Evolutionary conservation across 2,113 vertebrate genomes (phyloP).

Genomic region (Onychostoma macrolepis): DNA sequence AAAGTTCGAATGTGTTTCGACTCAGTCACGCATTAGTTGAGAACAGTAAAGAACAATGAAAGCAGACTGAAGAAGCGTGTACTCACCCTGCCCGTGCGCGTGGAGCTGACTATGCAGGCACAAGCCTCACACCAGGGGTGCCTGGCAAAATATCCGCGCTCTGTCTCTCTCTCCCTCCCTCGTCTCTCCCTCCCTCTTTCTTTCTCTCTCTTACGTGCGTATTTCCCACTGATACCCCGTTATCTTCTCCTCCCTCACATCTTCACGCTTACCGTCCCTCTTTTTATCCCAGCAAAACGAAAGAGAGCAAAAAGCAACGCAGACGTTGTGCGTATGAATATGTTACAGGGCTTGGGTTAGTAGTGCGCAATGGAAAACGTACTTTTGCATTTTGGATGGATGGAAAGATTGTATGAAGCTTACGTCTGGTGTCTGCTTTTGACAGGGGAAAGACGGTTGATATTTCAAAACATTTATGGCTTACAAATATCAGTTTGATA

Average conservation of each 20-base stretch:
- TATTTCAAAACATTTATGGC: neutral
- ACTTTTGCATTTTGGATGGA: neutral
- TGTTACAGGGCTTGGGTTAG: no score
- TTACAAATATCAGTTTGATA: neutral
- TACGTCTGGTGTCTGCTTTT: neutral
- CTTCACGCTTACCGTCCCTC: constrained; percentile 24
- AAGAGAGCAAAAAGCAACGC: constrained; percentile 5
- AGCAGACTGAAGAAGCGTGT: constrained; percentile 2
- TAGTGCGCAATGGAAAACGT: constrained; percentile 1
- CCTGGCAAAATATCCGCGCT: constrained; percentile 6
- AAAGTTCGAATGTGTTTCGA: neutral
- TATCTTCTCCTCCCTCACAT: constrained; percentile 21
- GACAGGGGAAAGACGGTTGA: neutral
- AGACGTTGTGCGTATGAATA: neutral
- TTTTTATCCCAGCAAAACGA: constrained; percentile 32
- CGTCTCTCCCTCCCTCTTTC: constrained; percentile 23
- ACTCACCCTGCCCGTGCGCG: constrained; percentile 45
- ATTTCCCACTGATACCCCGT: constrained; percentile 41
- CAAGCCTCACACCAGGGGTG: constrained; percentile 39
- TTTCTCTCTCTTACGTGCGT: constrained; percentile 32
- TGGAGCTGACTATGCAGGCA: constrained; percentile 36
- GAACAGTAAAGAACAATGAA: constrained; percentile 11
- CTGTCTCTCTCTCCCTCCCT: constrained; percentile 10
- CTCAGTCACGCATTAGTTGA: constrained; percentile 8
- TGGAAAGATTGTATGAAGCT: neutral